A percentile compares a stretch with the other conserved stretches of the same genome.
Conservation (phyloP, 2,888 invertebrate genomes). For the Diarsia mendica region DNA sequence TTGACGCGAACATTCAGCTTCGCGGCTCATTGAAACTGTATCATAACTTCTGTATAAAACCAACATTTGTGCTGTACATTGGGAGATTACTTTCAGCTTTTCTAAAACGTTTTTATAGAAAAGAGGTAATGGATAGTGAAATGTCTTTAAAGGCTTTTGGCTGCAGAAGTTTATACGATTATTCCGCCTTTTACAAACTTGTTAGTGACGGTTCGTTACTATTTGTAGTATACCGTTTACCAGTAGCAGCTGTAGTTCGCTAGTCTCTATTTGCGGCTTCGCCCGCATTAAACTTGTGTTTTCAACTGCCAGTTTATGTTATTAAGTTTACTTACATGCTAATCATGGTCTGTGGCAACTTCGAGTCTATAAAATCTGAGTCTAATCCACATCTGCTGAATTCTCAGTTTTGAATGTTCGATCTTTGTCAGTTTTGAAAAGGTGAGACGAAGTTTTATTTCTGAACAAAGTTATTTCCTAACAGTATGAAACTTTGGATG, state of each 20-base stretch:
- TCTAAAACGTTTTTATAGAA: neutral
- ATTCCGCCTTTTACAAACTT: slow-evolving; percentile 67
- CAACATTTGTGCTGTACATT: neutral
- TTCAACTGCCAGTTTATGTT: slow-evolving; percentile 24
- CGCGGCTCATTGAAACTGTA: slow-evolving; percentile 44
- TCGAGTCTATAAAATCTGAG: slow-evolving; percentile 3
- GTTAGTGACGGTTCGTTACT: slow-evolving; percentile 57
- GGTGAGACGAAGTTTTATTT: slow-evolving; percentile 15
- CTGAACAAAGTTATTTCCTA: slow-evolving; percentile 9
- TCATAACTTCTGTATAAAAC: neutral
- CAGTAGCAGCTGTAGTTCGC: slow-evolving; percentile 15
- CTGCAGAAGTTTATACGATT: slow-evolving; percentile 42
- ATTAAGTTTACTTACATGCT: slow-evolving; percentile 39
- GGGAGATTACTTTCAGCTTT: slow-evolving; percentile 16
- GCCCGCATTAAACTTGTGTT: slow-evolving; percentile 50
- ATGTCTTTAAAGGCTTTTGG: slow-evolving; percentile 8
- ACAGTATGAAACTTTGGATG: slow-evolving; percentile 12
- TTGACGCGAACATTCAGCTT: slow-evolving; percentile 67
- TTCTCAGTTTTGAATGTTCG: slow-evolving; percentile 3
- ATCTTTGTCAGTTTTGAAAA: slow-evolving; percentile 4
- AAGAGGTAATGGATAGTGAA: slow-evolving; percentile 26
- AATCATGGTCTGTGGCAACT: slow-evolving; percentile 25
- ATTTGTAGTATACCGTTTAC: slow-evolving; percentile 60
- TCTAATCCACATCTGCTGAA: slow-evolving; percentile 4
- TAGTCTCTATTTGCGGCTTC: slow-evolving; percentile 43